A percentile compares a stretch with the other conserved stretches of the same genome.
phyloP scores from a whole-genome alignment of 2,797 vertebrate species.

The Pseudochirops corinnae region DNA sequence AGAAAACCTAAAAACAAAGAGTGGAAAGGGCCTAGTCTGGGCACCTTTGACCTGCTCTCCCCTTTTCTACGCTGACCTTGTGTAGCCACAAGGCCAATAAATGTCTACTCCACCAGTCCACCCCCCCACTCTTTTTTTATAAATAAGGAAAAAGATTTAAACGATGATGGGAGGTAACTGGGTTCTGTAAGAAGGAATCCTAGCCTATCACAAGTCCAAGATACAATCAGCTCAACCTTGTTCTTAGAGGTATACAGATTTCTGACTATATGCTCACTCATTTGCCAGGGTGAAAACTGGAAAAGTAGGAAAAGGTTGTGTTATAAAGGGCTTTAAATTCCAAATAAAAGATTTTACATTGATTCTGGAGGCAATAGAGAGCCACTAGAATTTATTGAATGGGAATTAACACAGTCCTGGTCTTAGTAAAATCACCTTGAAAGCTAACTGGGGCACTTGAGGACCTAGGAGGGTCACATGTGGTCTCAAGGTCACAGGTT shows the following conservation, averaged over 20 bases:
- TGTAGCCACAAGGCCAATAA: background rate
- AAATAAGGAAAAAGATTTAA: background rate
- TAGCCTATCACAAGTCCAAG: constrained; percentile 1
- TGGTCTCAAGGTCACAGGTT: no score
- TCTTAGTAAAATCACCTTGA: background rate
- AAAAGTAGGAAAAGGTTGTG: background rate
- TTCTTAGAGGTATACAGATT: constrained; percentile 48
- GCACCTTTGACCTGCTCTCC: background rate
- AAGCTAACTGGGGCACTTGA: background rate
- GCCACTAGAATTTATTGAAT: background rate
- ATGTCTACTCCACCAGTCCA: background rate
- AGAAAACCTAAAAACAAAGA: background rate
- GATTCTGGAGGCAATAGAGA: background rate
- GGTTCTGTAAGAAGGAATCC: constrained; percentile 29
- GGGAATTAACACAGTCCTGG: background rate
- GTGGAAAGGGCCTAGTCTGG: background rate
- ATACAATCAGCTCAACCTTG: constrained; percentile 26
- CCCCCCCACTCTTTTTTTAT: background rate
- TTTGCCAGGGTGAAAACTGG: constrained; percentile 6
- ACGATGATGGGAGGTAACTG: background rate
- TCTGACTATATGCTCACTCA: constrained; percentile 39
- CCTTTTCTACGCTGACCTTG: constrained; percentile 12
- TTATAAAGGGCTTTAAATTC: background rate
- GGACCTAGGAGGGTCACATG: no score
- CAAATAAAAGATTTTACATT: background rate